Percentiles rank a stretch among this genome's conserved stretches.
phyloP scores from a whole-genome alignment of 2,113 vertebrate genomes.

The Alethe castanea region DNA sequence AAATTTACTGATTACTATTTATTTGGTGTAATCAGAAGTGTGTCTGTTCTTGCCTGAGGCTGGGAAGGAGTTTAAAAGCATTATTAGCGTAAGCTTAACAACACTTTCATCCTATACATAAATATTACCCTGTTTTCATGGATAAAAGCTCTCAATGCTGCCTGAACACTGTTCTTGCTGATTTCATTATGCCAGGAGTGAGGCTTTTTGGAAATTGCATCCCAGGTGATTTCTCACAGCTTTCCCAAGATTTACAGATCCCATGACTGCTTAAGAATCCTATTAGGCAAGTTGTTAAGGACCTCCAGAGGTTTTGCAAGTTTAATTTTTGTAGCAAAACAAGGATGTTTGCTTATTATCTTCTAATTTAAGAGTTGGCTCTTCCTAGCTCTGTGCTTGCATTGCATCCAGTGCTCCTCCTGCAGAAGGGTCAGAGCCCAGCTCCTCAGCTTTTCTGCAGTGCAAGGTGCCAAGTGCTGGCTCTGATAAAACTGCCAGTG shows the following conservation, averaged over 20 bases:
- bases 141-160: background rate
- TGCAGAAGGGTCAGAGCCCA: rapidly evolving
- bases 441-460: background rate
- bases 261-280: background rate
- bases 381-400: background rate
- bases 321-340: background rate
- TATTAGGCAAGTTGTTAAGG: background rate
- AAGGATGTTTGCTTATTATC: background rate
- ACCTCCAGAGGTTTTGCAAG: background rate
- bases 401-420: background rate
- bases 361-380: background rate
- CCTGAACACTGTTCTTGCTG: background rate
- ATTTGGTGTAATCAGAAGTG: slow-evolving; percentile 39
- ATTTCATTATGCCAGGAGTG: background rate
- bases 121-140: slow-evolving; percentile 29
- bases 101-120: background rate
- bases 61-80: slow-evolving; percentile 23
- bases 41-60: slow-evolving; percentile 13
- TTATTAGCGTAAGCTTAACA: slow-evolving; percentile 4
- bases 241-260: background rate
- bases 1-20: slow-evolving; percentile 54
- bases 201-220: background rate
- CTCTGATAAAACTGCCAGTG: background rate
- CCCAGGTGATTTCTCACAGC: background rate
- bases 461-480: background rate